Evolutionary conservation across 2,888 invertebrate species (phyloP).

Genomic region (Ferdinandea cuprea): DNA sequence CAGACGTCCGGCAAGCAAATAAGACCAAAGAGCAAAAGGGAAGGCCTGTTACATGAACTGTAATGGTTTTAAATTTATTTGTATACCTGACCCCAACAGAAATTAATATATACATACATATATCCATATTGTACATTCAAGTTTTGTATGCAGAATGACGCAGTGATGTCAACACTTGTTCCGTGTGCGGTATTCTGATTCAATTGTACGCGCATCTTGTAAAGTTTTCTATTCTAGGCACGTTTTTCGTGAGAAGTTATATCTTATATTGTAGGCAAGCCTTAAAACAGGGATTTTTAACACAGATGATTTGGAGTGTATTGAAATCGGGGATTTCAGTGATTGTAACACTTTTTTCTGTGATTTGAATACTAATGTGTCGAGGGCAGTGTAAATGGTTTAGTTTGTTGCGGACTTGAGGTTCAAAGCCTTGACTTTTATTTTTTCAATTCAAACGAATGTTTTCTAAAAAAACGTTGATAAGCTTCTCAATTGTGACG

Average conservation of each 20-base stretch:
- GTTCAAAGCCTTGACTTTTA: no score
- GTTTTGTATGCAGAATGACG: not conserved
- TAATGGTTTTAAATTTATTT: not conserved
- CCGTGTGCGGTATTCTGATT: not conserved
- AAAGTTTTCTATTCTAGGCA: conserved; percentile 4
- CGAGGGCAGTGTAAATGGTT: no score
- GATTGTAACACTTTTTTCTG: no score
- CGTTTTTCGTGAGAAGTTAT: conserved; percentile 10
- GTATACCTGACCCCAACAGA: conserved; percentile 18
- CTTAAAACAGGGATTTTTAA: not conserved
- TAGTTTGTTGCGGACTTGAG: no score
- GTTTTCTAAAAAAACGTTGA: no score
- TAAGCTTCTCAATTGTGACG: not conserved
- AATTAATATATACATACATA: no score
- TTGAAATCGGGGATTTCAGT: no score
- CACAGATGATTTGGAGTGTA: not conserved
- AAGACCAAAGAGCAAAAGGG: not conserved
- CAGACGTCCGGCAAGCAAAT: not conserved
- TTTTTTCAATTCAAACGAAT: not conserved
- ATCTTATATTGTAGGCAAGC: not conserved
- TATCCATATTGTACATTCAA: not conserved
- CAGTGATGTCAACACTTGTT: not conserved
- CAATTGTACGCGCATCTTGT: not conserved
- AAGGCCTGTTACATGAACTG: conserved; percentile 1
- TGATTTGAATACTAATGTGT: no score